Evolutionary conservation across 2,797 vertebrate species (phyloP), one percentile per base, ranked within the genome.

Genomic region (Vipera latastei): DNA sequence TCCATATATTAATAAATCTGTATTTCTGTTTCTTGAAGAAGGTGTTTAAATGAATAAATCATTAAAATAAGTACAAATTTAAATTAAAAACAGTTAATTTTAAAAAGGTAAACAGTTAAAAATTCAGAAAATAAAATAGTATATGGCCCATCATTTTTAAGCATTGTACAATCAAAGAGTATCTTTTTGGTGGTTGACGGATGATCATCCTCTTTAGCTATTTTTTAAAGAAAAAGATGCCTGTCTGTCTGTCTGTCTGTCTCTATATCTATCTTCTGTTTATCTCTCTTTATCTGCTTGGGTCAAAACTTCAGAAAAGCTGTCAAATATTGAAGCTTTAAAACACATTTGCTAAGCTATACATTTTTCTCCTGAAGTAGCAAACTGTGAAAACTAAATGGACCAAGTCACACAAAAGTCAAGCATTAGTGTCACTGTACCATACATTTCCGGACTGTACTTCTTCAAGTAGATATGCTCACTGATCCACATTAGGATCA

Each of bases 371-470:
- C 86, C 86, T 87, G 95, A 95, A 83, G 83, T 53, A 92, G 91
- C 92, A 93, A 94, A 53, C 0, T 4, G 18, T 92, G 89, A 8
- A 93, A 90, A 91, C 63, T 91, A 88, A 95, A 91, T 56, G 28
- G 93, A 95, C 93, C 91, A 51, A 26, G 22, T 94, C 96, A 95
- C 85, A 65, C 26, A 92, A 89, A 93, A 18, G 91, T 88, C 93
- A 92, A 89, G 78, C 89, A 94, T 94, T 85, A 92, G 87, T 65
- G 86, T 94, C 93, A 26, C 91, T 94, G 28, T 26, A 32, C 1
- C 4, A 0, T 96, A 95, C 96, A 97, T 97, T 96, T 56, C 48
- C 25, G 38, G 89, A 88, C 55, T 88, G 93, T 92, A 94, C 94
- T 89, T 95, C 60, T 93, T 94, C 0, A 25, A 95, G 91, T 90